These are phyloP conservation scores for Seira sanloemensis DNA, from an alignment of 2,888 invertebrate species.

Conservation along the genomic window DNA sequence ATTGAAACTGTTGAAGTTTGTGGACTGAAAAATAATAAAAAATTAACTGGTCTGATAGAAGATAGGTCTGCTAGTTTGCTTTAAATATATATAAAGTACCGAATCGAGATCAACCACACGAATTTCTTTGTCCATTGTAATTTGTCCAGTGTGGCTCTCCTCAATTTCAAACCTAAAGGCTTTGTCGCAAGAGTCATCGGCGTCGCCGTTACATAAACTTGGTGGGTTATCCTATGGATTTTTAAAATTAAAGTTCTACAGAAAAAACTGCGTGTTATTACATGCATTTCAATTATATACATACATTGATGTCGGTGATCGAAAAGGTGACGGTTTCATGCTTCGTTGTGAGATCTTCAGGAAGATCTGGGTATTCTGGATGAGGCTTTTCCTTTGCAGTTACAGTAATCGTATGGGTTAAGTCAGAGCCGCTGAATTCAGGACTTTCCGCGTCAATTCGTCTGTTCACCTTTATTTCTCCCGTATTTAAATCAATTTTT, in stretches of 20 bases:
- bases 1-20: slow-evolving; percentile 21
- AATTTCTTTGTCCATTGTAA: slow-evolving; percentile 11
- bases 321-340: neutral
- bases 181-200: neutral
- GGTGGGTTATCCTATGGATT: slow-evolving; percentile 26
- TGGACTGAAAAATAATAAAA: slow-evolving; percentile 26
- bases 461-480: slow-evolving; percentile 4
- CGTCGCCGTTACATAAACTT: neutral
- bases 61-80: neutral
- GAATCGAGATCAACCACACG: slow-evolving; percentile 29
- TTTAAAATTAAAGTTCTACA: too few species aligned
- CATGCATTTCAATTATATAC: neutral
- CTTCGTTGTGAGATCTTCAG: neutral
- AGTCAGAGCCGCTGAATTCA: neutral
- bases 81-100: slow-evolving; percentile 5
- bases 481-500: slow-evolving; percentile 14
- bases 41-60: too few species aligned
- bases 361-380: neutral
- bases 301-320: slow-evolving; percentile 47
- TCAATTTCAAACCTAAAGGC: slow-evolving; percentile 22
- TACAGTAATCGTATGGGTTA: slow-evolving; percentile 1
- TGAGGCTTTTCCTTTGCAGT: slow-evolving; percentile 31
- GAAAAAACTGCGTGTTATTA: too few species aligned
- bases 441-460: slow-evolving; percentile 45
- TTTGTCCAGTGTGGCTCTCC: slow-evolving; percentile 21